A percentile compares a stretch with the other conserved stretches of the same genome.
Conservation (phyloP, 2,113 vertebrate genomes). For the Bubo scandiacus region DNA sequence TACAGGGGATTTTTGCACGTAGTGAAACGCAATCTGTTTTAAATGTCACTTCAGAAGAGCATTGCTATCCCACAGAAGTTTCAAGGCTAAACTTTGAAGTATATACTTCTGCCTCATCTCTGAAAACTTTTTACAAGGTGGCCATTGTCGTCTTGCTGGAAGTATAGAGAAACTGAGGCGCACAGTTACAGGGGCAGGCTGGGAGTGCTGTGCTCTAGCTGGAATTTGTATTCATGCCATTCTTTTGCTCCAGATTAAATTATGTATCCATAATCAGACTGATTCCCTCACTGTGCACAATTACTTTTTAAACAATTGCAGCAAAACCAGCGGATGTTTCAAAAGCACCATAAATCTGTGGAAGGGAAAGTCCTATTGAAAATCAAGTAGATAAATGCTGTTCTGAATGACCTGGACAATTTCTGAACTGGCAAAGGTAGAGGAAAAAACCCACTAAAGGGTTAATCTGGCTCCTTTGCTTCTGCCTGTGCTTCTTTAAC, state of each 20-base stretch:
- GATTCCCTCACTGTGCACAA: neutral
- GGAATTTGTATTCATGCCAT: neutral
- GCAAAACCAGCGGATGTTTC: neutral
- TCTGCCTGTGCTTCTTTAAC: neutral
- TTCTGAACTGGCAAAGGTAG: neutral
- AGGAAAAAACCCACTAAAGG: neutral
- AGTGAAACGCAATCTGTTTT: constrained; percentile 46
- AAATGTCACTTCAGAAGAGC: constrained; percentile 45
- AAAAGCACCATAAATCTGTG: neutral
- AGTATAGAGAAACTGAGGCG: neutral
- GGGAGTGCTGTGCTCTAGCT: neutral
- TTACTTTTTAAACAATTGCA: neutral
- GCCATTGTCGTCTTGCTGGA: neutral
- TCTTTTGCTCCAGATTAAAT: constrained; percentile 14
- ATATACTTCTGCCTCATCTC: neutral
- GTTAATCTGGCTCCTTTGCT: neutral
- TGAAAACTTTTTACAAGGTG: neutral
- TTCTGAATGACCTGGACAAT: neutral
- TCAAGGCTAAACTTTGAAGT: constrained; percentile 36
- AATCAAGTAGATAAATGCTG: neutral
- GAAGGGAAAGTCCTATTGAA: neutral
- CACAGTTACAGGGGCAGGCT: neutral
- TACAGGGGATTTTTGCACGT: constrained; percentile 32
- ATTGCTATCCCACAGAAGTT: constrained; percentile 42
- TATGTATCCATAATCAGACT: neutral